Conservation (phyloP, 2,888 invertebrate genomes). For the Sinotaia quadrata region DNA sequence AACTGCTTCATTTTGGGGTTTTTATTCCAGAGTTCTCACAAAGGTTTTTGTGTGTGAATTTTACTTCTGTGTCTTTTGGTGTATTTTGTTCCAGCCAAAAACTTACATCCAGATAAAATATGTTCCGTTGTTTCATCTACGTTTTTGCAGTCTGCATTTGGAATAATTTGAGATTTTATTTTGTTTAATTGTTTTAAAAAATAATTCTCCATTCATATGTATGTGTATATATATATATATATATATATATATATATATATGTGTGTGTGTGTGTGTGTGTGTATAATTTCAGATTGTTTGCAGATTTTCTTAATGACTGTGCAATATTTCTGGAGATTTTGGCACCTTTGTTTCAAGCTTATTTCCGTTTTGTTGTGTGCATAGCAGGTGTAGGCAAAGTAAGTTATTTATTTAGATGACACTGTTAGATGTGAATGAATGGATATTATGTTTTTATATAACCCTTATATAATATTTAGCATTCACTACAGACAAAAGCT, state of each 20-base stretch:
- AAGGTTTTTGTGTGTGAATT: too few species aligned
- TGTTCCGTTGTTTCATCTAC: too few species aligned
- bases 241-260: too few species aligned
- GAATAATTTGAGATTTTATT: not conserved
- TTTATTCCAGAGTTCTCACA: too few species aligned
- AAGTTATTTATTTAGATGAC: constrained; percentile 28
- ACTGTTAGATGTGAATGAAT: too few species aligned
- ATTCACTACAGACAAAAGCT: too few species aligned
- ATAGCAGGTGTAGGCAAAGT: constrained; percentile 73
- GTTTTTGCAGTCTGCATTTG: not conserved
- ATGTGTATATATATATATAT: not conserved
- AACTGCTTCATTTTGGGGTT: too few species aligned
- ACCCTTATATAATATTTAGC: too few species aligned
- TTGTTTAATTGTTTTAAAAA: not conserved
- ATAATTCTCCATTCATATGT: not conserved
- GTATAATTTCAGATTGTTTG: constrained; percentile 78
- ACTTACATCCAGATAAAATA: too few species aligned
- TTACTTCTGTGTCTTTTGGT: too few species aligned
- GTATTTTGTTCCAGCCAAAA: too few species aligned
- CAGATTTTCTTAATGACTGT: constrained; percentile 91
- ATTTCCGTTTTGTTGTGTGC: constrained; percentile 72
- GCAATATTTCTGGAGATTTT: constrained; percentile 91
- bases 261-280: constrained; percentile 4
- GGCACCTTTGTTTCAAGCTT: constrained; percentile 78
- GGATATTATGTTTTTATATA: too few species aligned